Base-by-base conservation (phyloP, 1,140 invertebrate genomes). In the Anastrepha ludens region DNA sequence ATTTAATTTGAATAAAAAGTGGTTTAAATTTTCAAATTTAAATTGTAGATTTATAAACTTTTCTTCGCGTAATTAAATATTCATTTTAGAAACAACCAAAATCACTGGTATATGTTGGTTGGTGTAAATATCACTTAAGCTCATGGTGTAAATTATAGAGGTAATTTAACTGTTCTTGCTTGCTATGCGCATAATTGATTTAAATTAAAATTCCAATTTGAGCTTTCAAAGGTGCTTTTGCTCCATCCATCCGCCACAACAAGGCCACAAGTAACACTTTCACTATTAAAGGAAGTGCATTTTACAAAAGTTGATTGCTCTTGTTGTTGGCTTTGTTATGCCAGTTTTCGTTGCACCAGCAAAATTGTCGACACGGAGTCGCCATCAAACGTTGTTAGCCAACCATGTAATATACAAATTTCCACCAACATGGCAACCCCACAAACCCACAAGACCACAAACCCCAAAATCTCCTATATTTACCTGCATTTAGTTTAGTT, bases 111-210 rank as follows among this genome's bases (percentile, higher is more conserved):
- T 55, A 29, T 29, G 29, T 29, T 29, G 29, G 29, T 29, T 29
- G 29, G 29, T 29, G 29, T 29, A 1, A 55, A 55, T 55, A 8
- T 8, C 50, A 55, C 50, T 55, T 55, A 55, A 55, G 50, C 50
- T 55, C 50, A 47, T 13, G 20, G 58, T 13, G 60, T 58, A 3
- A 86, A 74, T 44, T 47, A 47, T 17, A 9, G 11, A 20, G 29
- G 13, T 58, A 85, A 85, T 29, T 60, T 58, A 11, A 85, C 81
- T 58, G 13, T 85, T 85, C 47, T 55, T 85, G 41, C 67, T 74
- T 47, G 39, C 67, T 44, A 74, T 74, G 67, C 67, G 41, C 41
- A 74, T 74, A 74, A 74, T 74, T 74, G 67, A 74, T 74, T 74
- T 44, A 74, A 70, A 70, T 70, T 70, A 70, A 44, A 47, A 74